A percentile compares a stretch with the other conserved stretches of the same genome.
Evolutionary conservation across 1,140 invertebrate species (phyloP).

Genomic region (Nymphalis io): DNA sequence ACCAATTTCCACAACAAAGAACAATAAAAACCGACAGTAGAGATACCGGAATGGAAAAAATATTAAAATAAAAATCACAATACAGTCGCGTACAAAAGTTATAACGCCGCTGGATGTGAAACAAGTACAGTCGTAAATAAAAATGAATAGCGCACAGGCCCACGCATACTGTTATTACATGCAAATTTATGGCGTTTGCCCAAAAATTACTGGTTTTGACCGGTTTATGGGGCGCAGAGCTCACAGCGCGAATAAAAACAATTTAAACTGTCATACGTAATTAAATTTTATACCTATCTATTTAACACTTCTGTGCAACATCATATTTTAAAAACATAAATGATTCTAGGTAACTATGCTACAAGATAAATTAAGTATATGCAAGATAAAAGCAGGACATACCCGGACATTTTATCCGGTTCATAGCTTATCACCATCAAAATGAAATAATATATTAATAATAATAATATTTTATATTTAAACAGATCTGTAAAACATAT

Average conservation of each 20-base stretch:
- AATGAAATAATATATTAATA: too few species aligned
- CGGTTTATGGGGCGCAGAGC: conserved; percentile 49
- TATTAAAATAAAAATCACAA: conserved; percentile 59
- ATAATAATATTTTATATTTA: too few species aligned
- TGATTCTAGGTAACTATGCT: too few species aligned
- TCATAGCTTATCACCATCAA: too few species aligned
- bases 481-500: too few species aligned
- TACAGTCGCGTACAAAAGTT: conserved; percentile 67
- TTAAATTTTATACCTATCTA: background rate
- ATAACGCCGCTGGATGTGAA: conserved; percentile 64
- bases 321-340: background rate
- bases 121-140: conserved; percentile 76
- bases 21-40: conserved; percentile 46
- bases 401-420: too few species aligned
- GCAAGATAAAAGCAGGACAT: too few species aligned
- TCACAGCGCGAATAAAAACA: conserved; percentile 11
- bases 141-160: conserved; percentile 64
- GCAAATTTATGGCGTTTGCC: conserved; percentile 67
- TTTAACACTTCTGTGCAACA: background rate
- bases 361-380: too few species aligned
- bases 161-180: conserved; percentile 64
- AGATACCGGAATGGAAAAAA: conserved; percentile 52
- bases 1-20: conserved; percentile 48
- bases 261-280: background rate
- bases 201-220: conserved; percentile 64